phyloP scores from a whole-genome alignment of 2,888 invertebrate species.

The Sphaeridia pumilis region DNA sequence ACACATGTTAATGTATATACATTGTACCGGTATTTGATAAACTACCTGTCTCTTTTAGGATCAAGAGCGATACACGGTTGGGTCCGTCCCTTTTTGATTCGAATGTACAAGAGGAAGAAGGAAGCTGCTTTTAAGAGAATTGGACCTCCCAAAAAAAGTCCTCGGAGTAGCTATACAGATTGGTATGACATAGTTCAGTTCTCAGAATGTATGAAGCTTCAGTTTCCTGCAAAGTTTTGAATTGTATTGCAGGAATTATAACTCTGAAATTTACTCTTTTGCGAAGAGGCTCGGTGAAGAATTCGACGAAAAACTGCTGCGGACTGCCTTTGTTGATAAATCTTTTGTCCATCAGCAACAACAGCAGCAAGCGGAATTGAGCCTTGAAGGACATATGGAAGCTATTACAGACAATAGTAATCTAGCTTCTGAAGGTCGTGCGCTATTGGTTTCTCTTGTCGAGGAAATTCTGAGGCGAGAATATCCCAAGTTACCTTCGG shows the following conservation, averaged over 20 bases:
- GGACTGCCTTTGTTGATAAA: constrained; percentile 64
- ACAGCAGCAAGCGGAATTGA: constrained; percentile 54
- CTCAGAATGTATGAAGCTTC: no score
- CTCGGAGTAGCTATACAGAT: no score
- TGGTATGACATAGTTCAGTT: no score
- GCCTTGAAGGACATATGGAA: constrained; percentile 50
- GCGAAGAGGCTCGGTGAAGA: constrained; percentile 71
- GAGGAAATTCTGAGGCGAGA: constrained; percentile 55
- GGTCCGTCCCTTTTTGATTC: no score
- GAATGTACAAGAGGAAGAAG: no score
- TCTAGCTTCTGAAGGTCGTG: constrained; percentile 55
- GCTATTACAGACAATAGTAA: constrained; percentile 55
- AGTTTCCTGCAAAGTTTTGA: no score
- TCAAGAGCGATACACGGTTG: no score
- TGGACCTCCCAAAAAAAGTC: no score
- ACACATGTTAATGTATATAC: no score
- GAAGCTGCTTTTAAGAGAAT: no score
- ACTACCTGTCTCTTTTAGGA: no score
- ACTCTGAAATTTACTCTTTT: constrained; percentile 78
- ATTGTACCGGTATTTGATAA: no score
- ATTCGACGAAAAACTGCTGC: constrained; percentile 57
- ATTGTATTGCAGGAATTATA: constrained; percentile 82
- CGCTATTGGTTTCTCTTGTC: constrained; percentile 54
- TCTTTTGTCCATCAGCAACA: constrained; percentile 64
- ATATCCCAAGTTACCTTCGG: constrained; percentile 60